Base-by-base conservation (phyloP, 2,888 invertebrate genomes). In the Oasisia sp. region DNA sequence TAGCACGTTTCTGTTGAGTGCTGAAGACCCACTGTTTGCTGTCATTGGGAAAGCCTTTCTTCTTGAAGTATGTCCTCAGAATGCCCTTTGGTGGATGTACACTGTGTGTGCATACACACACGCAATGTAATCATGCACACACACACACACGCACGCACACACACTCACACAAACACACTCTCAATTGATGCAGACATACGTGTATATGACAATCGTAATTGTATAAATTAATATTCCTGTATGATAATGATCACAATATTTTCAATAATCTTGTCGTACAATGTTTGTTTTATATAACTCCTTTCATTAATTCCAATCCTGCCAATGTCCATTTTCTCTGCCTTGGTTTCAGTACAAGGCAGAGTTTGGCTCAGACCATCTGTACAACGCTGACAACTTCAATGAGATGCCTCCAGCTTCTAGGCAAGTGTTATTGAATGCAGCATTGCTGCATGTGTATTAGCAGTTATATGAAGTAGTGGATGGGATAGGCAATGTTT, bases 361-460 rank as follows among this genome's bases (percentile, higher is more conserved):
- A 1, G 97, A 97, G 94, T 98, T 98, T 95, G 98, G 98, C 0
- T 97, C 97, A 0, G 95, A 96, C 95, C 98, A 99, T 95, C 97
- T 99, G 90, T 99, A 99, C 97, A 98, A 98, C 94, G 98, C 98
- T 93, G 99, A 99, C 96, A 98, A 99, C 0, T 99, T 99, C 95
- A 99, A 99, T 96, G 99, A 99, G 97, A 97, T 98, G 95, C 97
- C 97, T 89, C 98, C 98, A 0, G 96, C 97, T 94, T 97, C 97
- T 91, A 95, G 94, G 96, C 96, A 74, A 27, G 74, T 74, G 74
- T 7, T 74, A 74, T 7, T 74, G 27, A 4, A 74, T 74, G n/a
- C n/a, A n/a, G 7, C 74, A n/a, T 27, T n/a, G 74, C 74, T 74
- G 0, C 27, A 74, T 74, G 74, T 74, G 19, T 27, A 74, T 74